Evolutionary conservation across 2,113 vertebrate species (phyloP), one percentile per base, ranked within the genome.

Genomic region (Coregonus clupeaformis): DNA sequence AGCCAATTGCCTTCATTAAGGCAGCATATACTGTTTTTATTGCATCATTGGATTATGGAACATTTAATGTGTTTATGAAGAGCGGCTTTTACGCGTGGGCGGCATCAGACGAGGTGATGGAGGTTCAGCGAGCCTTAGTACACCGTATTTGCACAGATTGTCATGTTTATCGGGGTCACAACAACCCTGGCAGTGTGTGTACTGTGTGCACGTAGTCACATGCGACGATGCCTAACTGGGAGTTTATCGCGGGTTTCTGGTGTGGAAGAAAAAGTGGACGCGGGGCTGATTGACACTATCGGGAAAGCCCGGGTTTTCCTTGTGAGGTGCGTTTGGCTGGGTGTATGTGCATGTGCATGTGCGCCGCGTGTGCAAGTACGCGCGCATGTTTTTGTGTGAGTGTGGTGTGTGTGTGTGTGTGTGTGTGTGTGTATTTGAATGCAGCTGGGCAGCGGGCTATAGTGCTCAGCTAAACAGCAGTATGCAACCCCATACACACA

Each of bases 231-330:
- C 2, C 60, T 47, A 42, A 42, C 36, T 42, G 36, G 36, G 81
- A 71, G 77, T 69, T 73, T 79, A 75, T 84, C 77, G 77, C 68
- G 68, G 83, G 81, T 83, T 80, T 84, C 77, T 82, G 32, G 77
- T 84, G 82, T 76, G 77, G 83, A 85, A 89, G 82, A 83, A 36
- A 68, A 47, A 22, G 3, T 5, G 20, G 65, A 36, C 82, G 81
- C 72, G 62, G 76, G 82, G 77, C 83, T 87, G 30, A 36, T 25
- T 22, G 87, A 84, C 85, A 86, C 84, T 80, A 20, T 12, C 22
- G 89, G 90, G 88, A 84, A 89, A 88, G 82, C 89, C 90, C 88
- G 84, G 88, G 89, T 84, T 88, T 89, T 87, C 85, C 87, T 73
- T 82, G 88, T 84, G 77, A 75, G 29, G 75, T 68, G 75, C 3